phyloP scores from a whole-genome alignment of 2,888 invertebrate species.

The Bibio marci region DNA sequence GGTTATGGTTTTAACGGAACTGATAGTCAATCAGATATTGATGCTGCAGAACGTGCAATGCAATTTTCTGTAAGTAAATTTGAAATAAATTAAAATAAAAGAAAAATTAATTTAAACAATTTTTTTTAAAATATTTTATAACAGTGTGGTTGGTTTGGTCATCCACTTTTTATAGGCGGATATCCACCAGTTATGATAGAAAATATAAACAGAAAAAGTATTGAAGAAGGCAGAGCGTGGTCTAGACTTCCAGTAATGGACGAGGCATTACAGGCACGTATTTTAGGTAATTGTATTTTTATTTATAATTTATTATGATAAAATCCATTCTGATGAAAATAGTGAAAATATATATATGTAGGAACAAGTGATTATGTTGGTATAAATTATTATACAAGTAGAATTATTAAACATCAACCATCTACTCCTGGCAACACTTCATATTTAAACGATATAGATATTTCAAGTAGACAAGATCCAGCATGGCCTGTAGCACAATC shows the following conservation, averaged over 20 bases:
- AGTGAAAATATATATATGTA: constrained; percentile 16
- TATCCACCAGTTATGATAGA: constrained; percentile 34
- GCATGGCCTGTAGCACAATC: constrained; percentile 18
- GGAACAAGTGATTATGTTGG: constrained; percentile 20
- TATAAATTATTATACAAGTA: constrained; percentile 19
- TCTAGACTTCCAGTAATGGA: constrained; percentile 32
- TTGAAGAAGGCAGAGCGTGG: constrained; percentile 22
- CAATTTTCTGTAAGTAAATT: constrained; percentile 30
- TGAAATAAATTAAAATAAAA: constrained; percentile 30
- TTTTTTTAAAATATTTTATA: constrained; percentile 1
- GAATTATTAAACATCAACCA: constrained; percentile 6
- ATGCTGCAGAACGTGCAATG: constrained; percentile 3
- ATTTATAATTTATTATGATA: too few species aligned
- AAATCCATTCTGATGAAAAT: too few species aligned
- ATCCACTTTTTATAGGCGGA: constrained; percentile 25
- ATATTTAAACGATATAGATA: constrained; percentile 13
- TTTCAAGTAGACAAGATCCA: constrained; percentile 11
- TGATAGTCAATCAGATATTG: constrained; percentile 8
- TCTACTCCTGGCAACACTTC: constrained; percentile 10
- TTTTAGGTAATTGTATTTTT: too few species aligned
- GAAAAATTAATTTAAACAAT: neutral
- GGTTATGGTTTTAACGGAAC: constrained; percentile 15
- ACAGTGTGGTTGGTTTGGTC: constrained; percentile 29
- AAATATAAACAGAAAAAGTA: constrained; percentile 27
- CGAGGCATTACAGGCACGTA: constrained; percentile 7